A percentile compares a stretch with the other conserved stretches of the same genome.
These are phyloP conservation scores for Epinotia bilunana DNA, from an alignment of 2,888 invertebrate species.

Conservation along the genomic window DNA sequence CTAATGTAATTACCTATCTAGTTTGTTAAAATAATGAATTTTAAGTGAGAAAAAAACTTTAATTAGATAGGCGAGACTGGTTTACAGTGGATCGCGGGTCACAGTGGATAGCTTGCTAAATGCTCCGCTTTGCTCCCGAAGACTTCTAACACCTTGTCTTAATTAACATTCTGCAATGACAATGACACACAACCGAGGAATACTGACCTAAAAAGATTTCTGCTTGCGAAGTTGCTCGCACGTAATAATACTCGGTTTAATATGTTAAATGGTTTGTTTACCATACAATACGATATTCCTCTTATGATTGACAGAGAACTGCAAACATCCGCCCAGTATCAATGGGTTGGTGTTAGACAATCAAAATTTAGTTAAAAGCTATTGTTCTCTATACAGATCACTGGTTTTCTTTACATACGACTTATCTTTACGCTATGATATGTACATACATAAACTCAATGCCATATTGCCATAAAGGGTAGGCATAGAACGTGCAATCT, in stretches of 20 bases:
- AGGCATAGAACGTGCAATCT: too few species aligned
- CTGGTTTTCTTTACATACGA: conserved; percentile 21
- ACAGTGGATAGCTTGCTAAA: too few species aligned
- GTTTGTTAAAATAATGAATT: too few species aligned
- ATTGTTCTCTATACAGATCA: conserved; percentile 31
- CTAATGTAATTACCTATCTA: too few species aligned
- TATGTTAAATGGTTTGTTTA: conserved; percentile 60
- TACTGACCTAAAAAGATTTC: not conserved
- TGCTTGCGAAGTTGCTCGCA: conserved; percentile 40
- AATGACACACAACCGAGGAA: not conserved
- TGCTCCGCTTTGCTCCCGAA: too few species aligned
- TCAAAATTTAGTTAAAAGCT: conserved; percentile 35
- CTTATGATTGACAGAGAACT: conserved; percentile 64
- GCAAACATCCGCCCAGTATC: conserved; percentile 41
- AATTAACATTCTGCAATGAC: not conserved
- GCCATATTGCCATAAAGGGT: too few species aligned
- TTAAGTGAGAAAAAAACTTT: too few species aligned
- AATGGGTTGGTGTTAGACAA: conserved; percentile 34
- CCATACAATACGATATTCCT: conserved; percentile 70
- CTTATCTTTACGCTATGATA: conserved; percentile 3
- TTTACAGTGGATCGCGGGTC: too few species aligned
- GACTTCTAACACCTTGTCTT: not conserved
- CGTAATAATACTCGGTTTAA: conserved; percentile 53
- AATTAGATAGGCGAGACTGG: too few species aligned
- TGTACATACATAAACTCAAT: too few species aligned